phyloP scores from a whole-genome alignment of 1,140 invertebrate species.

The Galleria mellonella region DNA sequence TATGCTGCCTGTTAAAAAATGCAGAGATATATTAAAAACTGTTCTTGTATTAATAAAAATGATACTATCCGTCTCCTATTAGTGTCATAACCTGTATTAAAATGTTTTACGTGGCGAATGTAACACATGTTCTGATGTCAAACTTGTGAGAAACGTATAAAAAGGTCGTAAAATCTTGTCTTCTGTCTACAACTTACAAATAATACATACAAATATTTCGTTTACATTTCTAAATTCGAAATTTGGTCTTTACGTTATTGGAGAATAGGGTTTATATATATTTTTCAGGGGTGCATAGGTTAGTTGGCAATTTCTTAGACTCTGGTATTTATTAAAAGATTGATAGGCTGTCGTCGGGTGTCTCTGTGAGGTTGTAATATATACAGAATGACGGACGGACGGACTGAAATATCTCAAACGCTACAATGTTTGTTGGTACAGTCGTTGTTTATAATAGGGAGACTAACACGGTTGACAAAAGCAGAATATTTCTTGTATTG shows the following conservation, averaged over 20 bases:
- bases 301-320: background rate
- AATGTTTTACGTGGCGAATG: constrained; percentile 29
- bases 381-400: constrained; percentile 46
- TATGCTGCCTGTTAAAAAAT: constrained; percentile 20
- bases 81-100: constrained; percentile 61
- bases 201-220: constrained; percentile 26
- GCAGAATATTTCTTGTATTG: constrained; percentile 34
- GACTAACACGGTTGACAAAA: constrained; percentile 46
- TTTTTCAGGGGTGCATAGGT: too few species aligned
- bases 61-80: constrained; percentile 53
- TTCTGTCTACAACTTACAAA: constrained; percentile 53
- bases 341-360: constrained; percentile 63
- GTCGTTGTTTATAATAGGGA: constrained; percentile 29
- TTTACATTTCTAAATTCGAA: background rate
- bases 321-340: constrained; percentile 68
- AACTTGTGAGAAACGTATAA: constrained; percentile 59
- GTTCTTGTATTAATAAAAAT: constrained; percentile 36
- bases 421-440: constrained; percentile 52
- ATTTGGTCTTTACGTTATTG: constrained; percentile 14
- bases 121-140: constrained; percentile 41
- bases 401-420: constrained; percentile 57
- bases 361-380: constrained; percentile 56
- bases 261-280: constrained; percentile 8
- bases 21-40: constrained; percentile 7
- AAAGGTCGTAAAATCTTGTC: constrained; percentile 51